phyloP scores from a whole-genome alignment of 2,888 invertebrate species.

The Hydroisotoma schaefferi region DNA sequence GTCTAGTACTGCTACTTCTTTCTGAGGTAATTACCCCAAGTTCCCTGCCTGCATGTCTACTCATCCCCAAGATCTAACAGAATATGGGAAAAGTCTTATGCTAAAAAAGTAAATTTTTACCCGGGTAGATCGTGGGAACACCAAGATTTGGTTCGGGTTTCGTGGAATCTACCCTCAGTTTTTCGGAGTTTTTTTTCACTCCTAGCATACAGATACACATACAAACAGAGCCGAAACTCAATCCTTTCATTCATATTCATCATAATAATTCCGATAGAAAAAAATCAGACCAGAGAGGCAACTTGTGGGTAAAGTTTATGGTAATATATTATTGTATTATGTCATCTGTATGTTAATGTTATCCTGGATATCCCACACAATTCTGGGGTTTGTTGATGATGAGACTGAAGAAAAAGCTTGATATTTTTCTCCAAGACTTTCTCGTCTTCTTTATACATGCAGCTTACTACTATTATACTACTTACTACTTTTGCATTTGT shows the following conservation, averaged over 20 bases:
- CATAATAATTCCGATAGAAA: background rate
- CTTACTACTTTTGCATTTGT: slow-evolving; percentile 14
- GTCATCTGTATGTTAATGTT: background rate
- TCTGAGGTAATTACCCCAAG: too few species aligned
- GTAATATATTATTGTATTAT: too few species aligned
- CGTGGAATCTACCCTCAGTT: slow-evolving; percentile 20
- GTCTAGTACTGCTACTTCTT: too few species aligned
- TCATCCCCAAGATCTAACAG: background rate
- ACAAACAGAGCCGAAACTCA: background rate
- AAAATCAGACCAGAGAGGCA: too few species aligned
- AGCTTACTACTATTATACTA: slow-evolving; percentile 15
- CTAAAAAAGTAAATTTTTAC: slow-evolving; percentile 40
- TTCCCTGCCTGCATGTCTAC: slow-evolving; percentile 19
- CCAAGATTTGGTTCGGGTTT: slow-evolving; percentile 11
- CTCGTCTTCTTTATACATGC: background rate
- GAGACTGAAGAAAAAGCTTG: slow-evolving; percentile 11
- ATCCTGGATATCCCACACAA: slow-evolving; percentile 16
- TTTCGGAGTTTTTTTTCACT: slow-evolving; percentile 30
- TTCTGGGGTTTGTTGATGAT: slow-evolving; percentile 13
- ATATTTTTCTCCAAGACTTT: slow-evolving; percentile 14
- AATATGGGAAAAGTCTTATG: slow-evolving; percentile 26
- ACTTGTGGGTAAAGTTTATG: too few species aligned
- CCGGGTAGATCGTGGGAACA: slow-evolving; percentile 42
- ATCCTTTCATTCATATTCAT: background rate
- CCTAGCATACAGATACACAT: background rate